Conservation (phyloP, 2,888 invertebrate species). For the Eilema griseolum region DNA sequence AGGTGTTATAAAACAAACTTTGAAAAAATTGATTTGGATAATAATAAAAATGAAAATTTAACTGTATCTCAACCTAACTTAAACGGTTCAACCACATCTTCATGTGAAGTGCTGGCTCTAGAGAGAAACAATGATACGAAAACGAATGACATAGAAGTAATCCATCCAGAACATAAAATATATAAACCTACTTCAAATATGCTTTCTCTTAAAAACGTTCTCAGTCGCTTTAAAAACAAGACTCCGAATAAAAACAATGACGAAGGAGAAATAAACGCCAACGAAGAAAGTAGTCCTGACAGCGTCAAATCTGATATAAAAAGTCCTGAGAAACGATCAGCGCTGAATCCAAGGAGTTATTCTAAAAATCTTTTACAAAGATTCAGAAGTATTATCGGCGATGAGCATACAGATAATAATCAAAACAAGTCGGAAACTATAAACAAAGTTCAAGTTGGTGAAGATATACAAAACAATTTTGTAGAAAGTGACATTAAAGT, state of each 20-base stretch:
- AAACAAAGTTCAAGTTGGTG: slow-evolving; percentile 50
- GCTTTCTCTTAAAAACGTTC: slow-evolving; percentile 85
- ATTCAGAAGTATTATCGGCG: slow-evolving; percentile 83
- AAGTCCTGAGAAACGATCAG: slow-evolving; percentile 80
- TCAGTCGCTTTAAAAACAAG: slow-evolving; percentile 83
- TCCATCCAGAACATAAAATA: slow-evolving; percentile 93
- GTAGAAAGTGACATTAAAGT: slow-evolving; percentile 75
- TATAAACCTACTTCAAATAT: slow-evolving; percentile 89
- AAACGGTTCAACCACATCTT: slow-evolving; percentile 84
- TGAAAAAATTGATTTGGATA: slow-evolving; percentile 71
- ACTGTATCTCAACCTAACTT: slow-evolving; percentile 79
- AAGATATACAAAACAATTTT: slow-evolving; percentile 59
- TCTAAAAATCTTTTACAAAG: slow-evolving; percentile 82
- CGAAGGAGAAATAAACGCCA: slow-evolving; percentile 76
- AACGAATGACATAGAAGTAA: slow-evolving; percentile 78
- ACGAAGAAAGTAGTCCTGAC: slow-evolving; percentile 76
- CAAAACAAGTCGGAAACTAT: slow-evolving; percentile 65
- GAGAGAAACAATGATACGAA: slow-evolving; percentile 77
- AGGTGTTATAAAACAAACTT: slow-evolving; percentile 84
- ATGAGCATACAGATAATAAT: slow-evolving; percentile 78
- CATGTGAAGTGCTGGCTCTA: slow-evolving; percentile 83
- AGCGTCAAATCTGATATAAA: slow-evolving; percentile 72
- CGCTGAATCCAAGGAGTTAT: slow-evolving; percentile 79
- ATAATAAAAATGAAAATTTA: slow-evolving; percentile 74
- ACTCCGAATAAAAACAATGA: slow-evolving; percentile 76